Conservation (phyloP, 2,797 vertebrate species). For the Psittacula derbiana region DNA sequence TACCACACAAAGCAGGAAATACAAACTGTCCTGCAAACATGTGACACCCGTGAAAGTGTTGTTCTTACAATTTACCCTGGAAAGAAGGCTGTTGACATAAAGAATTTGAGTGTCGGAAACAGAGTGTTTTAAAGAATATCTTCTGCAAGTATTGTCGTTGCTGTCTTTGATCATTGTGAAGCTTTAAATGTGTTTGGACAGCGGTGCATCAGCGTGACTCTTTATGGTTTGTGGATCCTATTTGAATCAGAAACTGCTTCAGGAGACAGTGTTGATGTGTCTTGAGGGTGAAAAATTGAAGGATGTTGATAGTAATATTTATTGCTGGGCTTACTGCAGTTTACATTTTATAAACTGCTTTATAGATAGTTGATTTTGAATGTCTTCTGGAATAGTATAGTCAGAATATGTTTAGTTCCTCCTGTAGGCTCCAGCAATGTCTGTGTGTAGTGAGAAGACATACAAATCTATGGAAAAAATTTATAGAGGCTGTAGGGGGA, state of each 20-base stretch:
- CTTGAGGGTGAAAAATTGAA: neutral
- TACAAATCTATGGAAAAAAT: neutral
- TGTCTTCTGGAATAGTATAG: neutral
- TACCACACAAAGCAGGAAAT: neutral
- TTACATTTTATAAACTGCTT: neutral
- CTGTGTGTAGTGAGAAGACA: neutral
- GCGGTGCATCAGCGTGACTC: neutral
- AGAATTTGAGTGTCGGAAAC: neutral
- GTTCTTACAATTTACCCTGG: neutral
- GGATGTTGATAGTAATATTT: neutral
- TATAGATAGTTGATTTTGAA: neutral
- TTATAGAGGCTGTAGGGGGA: neutral
- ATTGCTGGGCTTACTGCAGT: neutral
- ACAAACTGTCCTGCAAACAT: rapidly evolving
- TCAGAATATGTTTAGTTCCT: neutral
- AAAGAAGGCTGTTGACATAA: neutral
- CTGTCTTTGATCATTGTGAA: neutral
- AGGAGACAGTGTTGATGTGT: neutral
- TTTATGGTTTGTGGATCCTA: neutral
- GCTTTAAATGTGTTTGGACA: neutral
- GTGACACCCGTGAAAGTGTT: neutral
- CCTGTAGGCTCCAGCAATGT: neutral
- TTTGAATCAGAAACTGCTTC: neutral
- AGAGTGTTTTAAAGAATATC: neutral
- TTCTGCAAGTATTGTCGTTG: neutral